Base-by-base conservation (phyloP, 2,113 vertebrate species). In the Ammodytes marinus region DNA sequence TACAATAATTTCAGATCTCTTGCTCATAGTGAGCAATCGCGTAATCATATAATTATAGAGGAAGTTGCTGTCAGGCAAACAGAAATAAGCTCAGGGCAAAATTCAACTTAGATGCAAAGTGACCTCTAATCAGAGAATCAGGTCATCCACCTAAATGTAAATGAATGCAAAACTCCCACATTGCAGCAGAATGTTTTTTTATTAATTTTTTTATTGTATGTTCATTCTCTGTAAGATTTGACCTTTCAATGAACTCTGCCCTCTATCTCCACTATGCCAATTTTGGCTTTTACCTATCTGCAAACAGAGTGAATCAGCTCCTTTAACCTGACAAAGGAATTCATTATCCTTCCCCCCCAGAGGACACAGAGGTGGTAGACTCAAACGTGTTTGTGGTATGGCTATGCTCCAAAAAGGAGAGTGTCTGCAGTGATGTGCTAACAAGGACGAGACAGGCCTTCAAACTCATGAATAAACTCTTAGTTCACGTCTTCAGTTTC, bases 241-340 rank as follows among this genome's bases (percentile, higher is more conserved):
- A 86, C 94, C 95, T 92, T 76, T 87, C 75, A 53, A 74, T 94
- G 94, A 95, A 93, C 94, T 93, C 90, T 90, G 88, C 80, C 86
- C 87, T 89, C 82, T 55, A 77, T 85, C 77, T 78, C 64, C 73
- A 72, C 71, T 76, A 50, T 80, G 82, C 83, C 72, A 78, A 42
- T 84, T 59, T 80, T 91, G 82, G 68, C 85, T 80, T 76, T 79
- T 90, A 69, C 82, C 83, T 82, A 79, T 86, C 80, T 71, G 76
- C 87, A 93, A 91, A 89, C 71, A 83, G 87, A 82, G 84, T 79
- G 88, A 93, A 93, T 86, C 89, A 90, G 77, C 80, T 70, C 82
- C 64, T 88, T 82, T 79, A 78, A 88, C 86, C 82, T 90, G 89
- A 93, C 92, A 91, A 92, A 91, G 89, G 90, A 90, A 89, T 93